Base-by-base conservation (phyloP, 2,113 vertebrate genomes). In the Gambusia affinis region DNA sequence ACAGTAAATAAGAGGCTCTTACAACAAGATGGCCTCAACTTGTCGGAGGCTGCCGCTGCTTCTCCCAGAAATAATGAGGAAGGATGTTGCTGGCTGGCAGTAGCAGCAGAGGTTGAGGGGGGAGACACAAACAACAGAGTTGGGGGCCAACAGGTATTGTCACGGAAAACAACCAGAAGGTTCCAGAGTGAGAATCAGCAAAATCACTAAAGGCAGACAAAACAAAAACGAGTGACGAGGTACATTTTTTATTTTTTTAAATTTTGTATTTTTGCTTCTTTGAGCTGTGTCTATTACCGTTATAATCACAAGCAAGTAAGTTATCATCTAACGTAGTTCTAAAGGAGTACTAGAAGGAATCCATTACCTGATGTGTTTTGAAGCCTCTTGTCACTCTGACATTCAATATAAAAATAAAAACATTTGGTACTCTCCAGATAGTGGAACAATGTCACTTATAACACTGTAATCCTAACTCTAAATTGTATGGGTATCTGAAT, bases 111-210 rank as follows among this genome's bases (percentile, higher is more conserved):
- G 11, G 35, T 33, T 24, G 24, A 17, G 12, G 64, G 35, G n/a
- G 42, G 64, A 19, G 64, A 28, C 64, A 27, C 37, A 66, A 15
- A 27, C 37, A 66, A 15, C 35, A 42, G 35, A 66, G 37, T 17
- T 67, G 37, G 27, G 27, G 37, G 37, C 12, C 37, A 42, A 17
- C 22, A 42, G 22, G 35, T n/a, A 67, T 29, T 67, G 64, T 44
- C 31, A 67, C n/a, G 7, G 24, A 67, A 27, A 28, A 67, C 64
- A 42, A 44, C n/a, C 27, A 39, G 64, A 67, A 67, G 14, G n/a
- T 14, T 27, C 64, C 64, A 67, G 64, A 44, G n/a, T 42, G 64
- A 67, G 64, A 66, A 14, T 2, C 64, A 28, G 64, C n/a, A 42
- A 4, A 64, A 8, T 27, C 2, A 4, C 64, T 8, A 17, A 67